phyloP scores from a whole-genome alignment of 2,113 vertebrate species.

The Sinocyclocheilus rhinocerous region DNA sequence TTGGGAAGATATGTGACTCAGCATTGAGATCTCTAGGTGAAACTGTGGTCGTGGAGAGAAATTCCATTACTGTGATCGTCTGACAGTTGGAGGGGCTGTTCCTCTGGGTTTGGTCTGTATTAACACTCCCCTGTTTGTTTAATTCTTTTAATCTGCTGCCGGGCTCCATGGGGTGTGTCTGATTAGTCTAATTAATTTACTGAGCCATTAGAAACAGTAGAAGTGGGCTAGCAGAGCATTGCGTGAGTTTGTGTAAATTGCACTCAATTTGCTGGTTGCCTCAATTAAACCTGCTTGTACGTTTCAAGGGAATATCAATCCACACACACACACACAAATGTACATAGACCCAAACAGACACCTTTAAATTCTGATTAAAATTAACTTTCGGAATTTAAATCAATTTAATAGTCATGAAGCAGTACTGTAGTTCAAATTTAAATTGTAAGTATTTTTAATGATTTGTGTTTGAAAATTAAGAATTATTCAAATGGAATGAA shows the following conservation, averaged over 20 bases:
- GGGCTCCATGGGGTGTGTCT: slow-evolving; percentile 95
- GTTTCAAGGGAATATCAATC: slow-evolving; percentile 87
- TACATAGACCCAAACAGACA: slow-evolving; percentile 8
- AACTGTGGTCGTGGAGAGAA: background rate
- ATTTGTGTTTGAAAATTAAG: background rate
- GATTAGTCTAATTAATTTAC: slow-evolving; percentile 99
- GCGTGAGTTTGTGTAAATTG: slow-evolving; percentile 95
- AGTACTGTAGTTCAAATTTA: background rate
- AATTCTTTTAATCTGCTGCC: slow-evolving; percentile 95
- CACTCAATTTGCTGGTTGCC: slow-evolving; percentile 92
- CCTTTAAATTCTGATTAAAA: no score
- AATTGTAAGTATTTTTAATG: background rate
- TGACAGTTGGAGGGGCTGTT: slow-evolving; percentile 47
- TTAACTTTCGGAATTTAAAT: background rate
- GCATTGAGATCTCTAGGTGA: background rate
- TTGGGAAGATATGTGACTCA: background rate
- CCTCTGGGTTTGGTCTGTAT: slow-evolving; percentile 81
- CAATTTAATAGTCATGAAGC: background rate
- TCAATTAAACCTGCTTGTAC: slow-evolving; percentile 94
- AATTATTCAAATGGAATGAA: background rate
- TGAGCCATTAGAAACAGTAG: slow-evolving; percentile 97
- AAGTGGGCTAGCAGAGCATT: slow-evolving; percentile 93
- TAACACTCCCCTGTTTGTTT: slow-evolving; percentile 94
- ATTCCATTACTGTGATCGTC: slow-evolving; percentile 7
- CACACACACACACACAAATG: slow-evolving; percentile 70